Percentiles rank a stretch among this genome's conserved stretches.
phyloP scores from a whole-genome alignment of 1,140 invertebrate genomes.

The Chironomus tepperi region DNA sequence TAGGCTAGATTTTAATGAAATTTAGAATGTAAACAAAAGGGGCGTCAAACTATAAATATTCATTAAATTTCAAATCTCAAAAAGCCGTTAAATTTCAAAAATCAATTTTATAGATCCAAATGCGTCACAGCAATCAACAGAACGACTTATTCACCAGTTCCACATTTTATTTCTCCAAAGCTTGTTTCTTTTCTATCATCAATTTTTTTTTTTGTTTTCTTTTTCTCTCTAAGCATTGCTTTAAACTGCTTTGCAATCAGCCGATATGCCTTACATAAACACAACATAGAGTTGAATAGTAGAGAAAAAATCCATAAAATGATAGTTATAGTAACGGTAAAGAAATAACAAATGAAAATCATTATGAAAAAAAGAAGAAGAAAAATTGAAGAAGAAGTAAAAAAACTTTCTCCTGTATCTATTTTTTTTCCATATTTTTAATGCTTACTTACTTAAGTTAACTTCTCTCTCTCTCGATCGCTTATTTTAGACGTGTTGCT shows the following conservation, averaged over 20 bases:
- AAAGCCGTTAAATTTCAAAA: too few relatives aligned
- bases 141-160: too few relatives aligned
- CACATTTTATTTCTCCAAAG: too few relatives aligned
- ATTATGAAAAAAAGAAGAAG: background rate
- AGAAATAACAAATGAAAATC: slow-evolving; percentile 23
- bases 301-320: slow-evolving; percentile 15
- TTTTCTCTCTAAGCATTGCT: background rate
- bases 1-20: too few relatives aligned
- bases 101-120: too few relatives aligned
- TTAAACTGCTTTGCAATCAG: slow-evolving; percentile 12
- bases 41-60: too few relatives aligned
- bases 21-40: too few relatives aligned
- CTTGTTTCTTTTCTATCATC: background rate
- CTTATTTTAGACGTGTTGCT: background rate
- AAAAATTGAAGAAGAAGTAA: background rate
- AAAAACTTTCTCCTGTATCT: slow-evolving; percentile 22
- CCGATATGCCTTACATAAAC: slow-evolving; percentile 12
- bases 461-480: background rate
- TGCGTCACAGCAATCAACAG: too few relatives aligned
- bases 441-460: background rate
- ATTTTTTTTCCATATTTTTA: background rate
- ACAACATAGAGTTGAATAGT: slow-evolving; percentile 6
- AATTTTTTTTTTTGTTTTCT: background rate
- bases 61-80: too few relatives aligned
- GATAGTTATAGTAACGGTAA: slow-evolving; percentile 22